Base-by-base conservation (phyloP, 2,888 invertebrate genomes). In the Cistogaster globosa region DNA sequence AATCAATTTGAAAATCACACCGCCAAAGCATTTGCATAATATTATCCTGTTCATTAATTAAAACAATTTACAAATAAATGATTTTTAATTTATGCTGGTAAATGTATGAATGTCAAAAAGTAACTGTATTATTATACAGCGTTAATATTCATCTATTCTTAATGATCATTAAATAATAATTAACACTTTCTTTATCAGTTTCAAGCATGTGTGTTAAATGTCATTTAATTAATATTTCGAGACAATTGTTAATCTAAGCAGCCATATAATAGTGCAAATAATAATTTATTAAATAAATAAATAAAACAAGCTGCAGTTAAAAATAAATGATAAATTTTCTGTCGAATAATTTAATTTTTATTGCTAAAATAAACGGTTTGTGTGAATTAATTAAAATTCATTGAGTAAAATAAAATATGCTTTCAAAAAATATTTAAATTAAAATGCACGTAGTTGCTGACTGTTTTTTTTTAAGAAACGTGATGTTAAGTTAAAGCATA, bases 201-300 rank as follows among this genome's bases (percentile, higher is more conserved):
- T 32, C 45, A 12, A 36, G 67, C 9, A 42, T 67, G 67, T 53
- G 76, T 45, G 32, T 67, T 48, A 58, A 67, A 67, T 57, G 65
- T 14, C 65, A 76, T 65, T 76, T 65, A 48, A 65, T 20, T 58
- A 67, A 57, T 32, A 76, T 57, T 58, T 36, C n/a, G 32, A n/a
- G 11, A 16, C 11, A 18, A n/a, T 6, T 48, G 45, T 48, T 16
- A 6, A 48, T 14, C 45, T 16, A 48, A 48, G 45, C 2, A n/a
- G 6, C n/a, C 45, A 48, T 6, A 48, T 16, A 48, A n/a, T 48
- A 12, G 0, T 48, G 6, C 0, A 7, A 4, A 48, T 14, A 48
- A 14, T 2, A 42, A 42, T 14, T 9, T 42, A 2, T 14, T 14
- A 42, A 14, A 42, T 42, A 12, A 42, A 14, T 42, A 42, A 42